A percentile compares a stretch with the other conserved stretches of the same genome.
Evolutionary conservation across 1,140 invertebrate species (phyloP).

Genomic region (Magallana angulata): DNA sequence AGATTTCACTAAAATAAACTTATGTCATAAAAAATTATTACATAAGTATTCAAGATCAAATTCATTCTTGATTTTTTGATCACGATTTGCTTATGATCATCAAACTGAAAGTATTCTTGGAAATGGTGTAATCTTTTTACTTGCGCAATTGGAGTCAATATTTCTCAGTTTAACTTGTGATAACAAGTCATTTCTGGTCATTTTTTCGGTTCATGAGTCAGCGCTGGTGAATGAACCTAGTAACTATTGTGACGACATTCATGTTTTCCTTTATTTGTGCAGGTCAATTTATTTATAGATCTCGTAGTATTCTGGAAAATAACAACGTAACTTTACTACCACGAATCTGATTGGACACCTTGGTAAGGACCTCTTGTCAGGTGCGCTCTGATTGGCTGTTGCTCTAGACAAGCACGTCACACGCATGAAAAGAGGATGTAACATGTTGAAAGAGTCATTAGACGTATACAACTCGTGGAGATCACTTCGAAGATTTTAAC

Average conservation of each 20-base stretch:
- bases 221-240: conserved; percentile 40
- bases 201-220: conserved; percentile 38
- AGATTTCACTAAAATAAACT: too few relatives aligned
- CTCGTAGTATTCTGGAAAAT: conserved; percentile 38
- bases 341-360: conserved; percentile 2
- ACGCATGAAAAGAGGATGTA: conserved; percentile 41
- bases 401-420: conserved; percentile 24
- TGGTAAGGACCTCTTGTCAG: background rate
- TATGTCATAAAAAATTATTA: too few relatives aligned
- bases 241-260: conserved; percentile 40
- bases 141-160: background rate
- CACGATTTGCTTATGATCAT: too few relatives aligned
- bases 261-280: conserved; percentile 44
- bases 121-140: background rate
- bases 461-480: conserved; percentile 18
- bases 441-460: conserved; percentile 33
- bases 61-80: too few relatives aligned
- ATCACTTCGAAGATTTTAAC: conserved; percentile 11
- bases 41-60: too few relatives aligned
- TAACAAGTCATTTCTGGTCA: conserved; percentile 35
- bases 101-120: too few relatives aligned
- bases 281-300: conserved; percentile 40
- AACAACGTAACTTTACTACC: conserved; percentile 18
- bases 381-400: conserved; percentile 21
- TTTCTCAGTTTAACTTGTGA: background rate